Percentiles rank a stretch among this genome's conserved stretches.
Evolutionary conservation across 2,797 vertebrate genomes (phyloP).

Genomic region (Odontamblyopus rebecca): DNA sequence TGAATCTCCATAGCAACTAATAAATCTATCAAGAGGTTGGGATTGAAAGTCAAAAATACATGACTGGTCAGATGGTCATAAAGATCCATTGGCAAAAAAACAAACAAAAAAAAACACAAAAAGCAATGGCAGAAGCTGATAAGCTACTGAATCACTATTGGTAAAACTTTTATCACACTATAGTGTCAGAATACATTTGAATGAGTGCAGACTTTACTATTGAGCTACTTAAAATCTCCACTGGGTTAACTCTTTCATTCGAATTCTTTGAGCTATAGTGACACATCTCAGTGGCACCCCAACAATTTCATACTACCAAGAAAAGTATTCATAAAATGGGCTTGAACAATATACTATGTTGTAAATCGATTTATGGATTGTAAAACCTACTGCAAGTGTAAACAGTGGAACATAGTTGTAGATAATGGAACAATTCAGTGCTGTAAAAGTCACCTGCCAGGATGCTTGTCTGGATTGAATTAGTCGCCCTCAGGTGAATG

Average conservation of each 20-base stretch:
- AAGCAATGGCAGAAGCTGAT: too few relatives aligned
- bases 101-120: too few relatives aligned
- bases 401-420: constrained; percentile 24
- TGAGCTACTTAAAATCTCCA: too few relatives aligned
- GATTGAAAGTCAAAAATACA: too few relatives aligned
- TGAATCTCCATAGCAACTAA: constrained; percentile 32
- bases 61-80: too few relatives aligned
- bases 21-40: constrained; percentile 35
- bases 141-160: too few relatives aligned
- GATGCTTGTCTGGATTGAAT: constrained; percentile 22
- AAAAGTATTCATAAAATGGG: constrained; percentile 10
- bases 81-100: too few relatives aligned
- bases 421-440: constrained; percentile 36
- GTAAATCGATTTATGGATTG: constrained; percentile 9
- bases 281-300: constrained; percentile 15
- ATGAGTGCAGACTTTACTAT: too few relatives aligned
- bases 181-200: too few relatives aligned
- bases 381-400: not conserved
- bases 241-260: too few relatives aligned
- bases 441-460: constrained; percentile 47
- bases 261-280: too few relatives aligned
- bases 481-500: constrained; percentile 18
- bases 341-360: constrained; percentile 21
- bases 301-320: constrained; percentile 11
- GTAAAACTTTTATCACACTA: too few relatives aligned